phyloP scores from a whole-genome alignment of 2,113 vertebrate species.

The Gadus chalcogrammus region DNA sequence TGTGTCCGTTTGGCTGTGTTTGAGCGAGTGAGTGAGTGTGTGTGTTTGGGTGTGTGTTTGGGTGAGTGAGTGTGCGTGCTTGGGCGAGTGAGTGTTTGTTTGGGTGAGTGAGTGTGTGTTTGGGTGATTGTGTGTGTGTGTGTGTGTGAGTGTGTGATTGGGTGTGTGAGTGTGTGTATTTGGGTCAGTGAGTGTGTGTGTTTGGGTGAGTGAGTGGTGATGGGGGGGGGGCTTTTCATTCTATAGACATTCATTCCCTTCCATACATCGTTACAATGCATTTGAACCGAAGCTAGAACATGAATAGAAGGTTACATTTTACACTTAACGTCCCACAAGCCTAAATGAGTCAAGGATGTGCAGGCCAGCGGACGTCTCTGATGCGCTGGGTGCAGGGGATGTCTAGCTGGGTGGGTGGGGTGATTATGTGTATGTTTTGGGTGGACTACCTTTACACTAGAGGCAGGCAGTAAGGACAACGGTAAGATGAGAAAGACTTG shows the following conservation, averaged over 20 bases:
- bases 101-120: neutral
- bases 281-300: too few species aligned
- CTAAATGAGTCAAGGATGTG: too few species aligned
- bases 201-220: too few species aligned
- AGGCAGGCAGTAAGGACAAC: constrained; percentile 42
- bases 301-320: too few species aligned
- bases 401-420: too few species aligned
- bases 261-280: too few species aligned
- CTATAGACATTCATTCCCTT: too few species aligned
- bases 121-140: neutral
- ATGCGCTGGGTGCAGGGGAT: neutral
- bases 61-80: neutral
- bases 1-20: neutral
- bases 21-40: neutral
- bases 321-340: too few species aligned
- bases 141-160: neutral
- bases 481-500: constrained; percentile 48
- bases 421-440: neutral
- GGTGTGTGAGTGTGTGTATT: too few species aligned
- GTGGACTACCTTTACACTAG: neutral
- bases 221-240: too few species aligned
- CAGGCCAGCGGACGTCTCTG: too few species aligned
- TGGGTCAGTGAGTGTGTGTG: too few species aligned
- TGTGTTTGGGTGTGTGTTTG: neutral
- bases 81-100: neutral